Conservation (phyloP, 53 echinoderm and acorn worm species). For the Henricia sp. region DNA sequence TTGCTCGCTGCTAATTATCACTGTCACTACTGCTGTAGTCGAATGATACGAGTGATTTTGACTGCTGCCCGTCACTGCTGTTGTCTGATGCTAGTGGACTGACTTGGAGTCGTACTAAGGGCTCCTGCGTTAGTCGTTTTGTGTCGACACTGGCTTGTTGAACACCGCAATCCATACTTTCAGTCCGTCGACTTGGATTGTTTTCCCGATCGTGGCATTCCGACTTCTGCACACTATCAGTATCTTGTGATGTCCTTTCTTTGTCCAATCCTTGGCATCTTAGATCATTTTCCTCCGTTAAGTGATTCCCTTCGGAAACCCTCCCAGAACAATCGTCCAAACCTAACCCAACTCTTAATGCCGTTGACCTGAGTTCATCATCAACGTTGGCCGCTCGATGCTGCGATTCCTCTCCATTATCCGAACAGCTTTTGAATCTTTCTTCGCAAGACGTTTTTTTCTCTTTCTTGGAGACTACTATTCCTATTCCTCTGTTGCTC, state of each 20-base stretch:
- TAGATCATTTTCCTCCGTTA: neutral
- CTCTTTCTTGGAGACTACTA: conserved; percentile 46
- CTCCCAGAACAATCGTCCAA: neutral
- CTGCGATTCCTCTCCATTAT: neutral
- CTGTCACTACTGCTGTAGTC: conserved; percentile 85
- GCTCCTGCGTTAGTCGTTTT: neutral
- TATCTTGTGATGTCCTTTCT: neutral
- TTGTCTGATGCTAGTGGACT: neutral
- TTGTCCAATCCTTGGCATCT: neutral
- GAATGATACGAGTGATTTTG: conserved; percentile 58
- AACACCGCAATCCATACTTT: neutral
- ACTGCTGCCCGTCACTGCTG: neutral
- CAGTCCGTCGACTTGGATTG: neutral
- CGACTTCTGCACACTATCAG: neutral
- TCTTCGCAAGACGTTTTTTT: neutral
- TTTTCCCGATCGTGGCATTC: too few relatives aligned
- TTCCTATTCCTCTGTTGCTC: conserved; percentile 18
- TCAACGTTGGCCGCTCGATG: neutral
- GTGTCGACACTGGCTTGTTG: neutral
- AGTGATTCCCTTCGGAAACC: neutral
- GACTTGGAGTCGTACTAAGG: neutral
- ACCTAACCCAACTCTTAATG: neutral
- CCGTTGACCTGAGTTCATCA: neutral
- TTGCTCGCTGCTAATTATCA: conserved; percentile 60
- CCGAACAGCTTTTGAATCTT: neutral